Base-by-base conservation (phyloP, 64 coral and sea anemone species). In the Montipora cactus region DNA sequence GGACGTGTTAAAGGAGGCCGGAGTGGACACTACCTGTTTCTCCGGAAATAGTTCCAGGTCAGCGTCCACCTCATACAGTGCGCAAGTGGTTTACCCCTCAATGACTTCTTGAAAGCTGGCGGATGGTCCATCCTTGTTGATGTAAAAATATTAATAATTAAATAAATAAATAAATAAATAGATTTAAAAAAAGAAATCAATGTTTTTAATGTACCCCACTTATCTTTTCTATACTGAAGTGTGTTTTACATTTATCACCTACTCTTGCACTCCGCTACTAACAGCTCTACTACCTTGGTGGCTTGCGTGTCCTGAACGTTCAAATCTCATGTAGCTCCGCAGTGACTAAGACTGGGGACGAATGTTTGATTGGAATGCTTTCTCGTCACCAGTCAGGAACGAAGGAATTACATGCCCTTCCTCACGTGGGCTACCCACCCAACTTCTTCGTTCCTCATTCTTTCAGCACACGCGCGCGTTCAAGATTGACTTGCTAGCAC, bases 41-140 rank as follows among this genome's bases (percentile, higher is more conserved):
- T 82, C 79, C 20, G 50, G 13, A 5, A 47, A 82, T 14, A 59
- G 79, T 51, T 2, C 46, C 79, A 18, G 48, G 9, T 51, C 79
- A 59, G 79, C 79, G n/a, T 47, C 79, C 15, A 7, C 79, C 11
- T 82, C 79, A 51, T 82, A 44, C 28, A 47, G 79, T 1, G 23
- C 14, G 0, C 10, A 7, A 23, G 46, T 25, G 49, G 12, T 20
- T 47, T 82, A 53, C 47, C 79, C 7, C 8, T 82, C 16, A n/a
- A 82, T 16, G 79, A 82, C 23, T 58, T 82, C 23, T 28, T 82
- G 23, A 82, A 59, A 47, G 50, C 49, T 15, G 79, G 79, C 8
- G 79, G 51, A 10, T 82, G 79, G 51, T 82, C 79, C 50, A 25
- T 25, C 69, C 22, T 73, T 25, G 19, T 73, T 20, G 20, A 8